Base-by-base conservation (phyloP, 2,888 invertebrate genomes). In the Ectemnius continuus region DNA sequence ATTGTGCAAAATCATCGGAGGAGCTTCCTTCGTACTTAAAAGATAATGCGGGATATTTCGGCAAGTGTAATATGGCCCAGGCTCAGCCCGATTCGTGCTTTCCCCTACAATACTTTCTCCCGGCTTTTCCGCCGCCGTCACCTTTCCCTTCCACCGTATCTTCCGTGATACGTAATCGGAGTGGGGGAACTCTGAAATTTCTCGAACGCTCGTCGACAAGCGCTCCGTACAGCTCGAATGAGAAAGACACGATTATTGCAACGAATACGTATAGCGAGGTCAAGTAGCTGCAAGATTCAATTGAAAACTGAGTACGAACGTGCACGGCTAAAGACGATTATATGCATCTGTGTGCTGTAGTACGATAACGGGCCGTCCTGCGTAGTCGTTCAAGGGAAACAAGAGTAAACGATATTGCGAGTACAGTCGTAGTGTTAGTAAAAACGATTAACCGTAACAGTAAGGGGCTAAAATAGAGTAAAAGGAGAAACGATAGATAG, bases 1-100 rank as follows among this genome's bases (percentile, higher is more conserved):
- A 82, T 82, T 79, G 80, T 84, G 84, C 81, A 83, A 82, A 52
- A 82, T 74, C 76, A 81, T 78, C 77, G 63, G 67, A 76, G 70
- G 71, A 36, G 36, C 36, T 36, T 36, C 36, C 16, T 52, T 66
- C 63, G 73, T 60, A 67, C 76, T 79, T 80, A 81, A 67, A 75
- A 76, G 36, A 62, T 76, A 73, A 79, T 68, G 28, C 70, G 79
- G 13, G 70, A 72, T 74, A 77, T 73, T 73, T 63, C 75, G 79
- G 79, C 83, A 78, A 81, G 77, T 74, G 67, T 77, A 60, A 36
- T 81, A 70, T 71, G 78, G 78, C 69, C 71, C 73, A 78, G 76
- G 78, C 73, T 70, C 83, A 75, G 77, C 78, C 74, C 77, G 76
- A 78, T 67, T 75, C 65, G 65, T 65, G 75, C 63, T 20, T 23